Evolutionary conservation across 2,113 vertebrate species (phyloP).

Genomic region (Paraplagusia blochii): DNA sequence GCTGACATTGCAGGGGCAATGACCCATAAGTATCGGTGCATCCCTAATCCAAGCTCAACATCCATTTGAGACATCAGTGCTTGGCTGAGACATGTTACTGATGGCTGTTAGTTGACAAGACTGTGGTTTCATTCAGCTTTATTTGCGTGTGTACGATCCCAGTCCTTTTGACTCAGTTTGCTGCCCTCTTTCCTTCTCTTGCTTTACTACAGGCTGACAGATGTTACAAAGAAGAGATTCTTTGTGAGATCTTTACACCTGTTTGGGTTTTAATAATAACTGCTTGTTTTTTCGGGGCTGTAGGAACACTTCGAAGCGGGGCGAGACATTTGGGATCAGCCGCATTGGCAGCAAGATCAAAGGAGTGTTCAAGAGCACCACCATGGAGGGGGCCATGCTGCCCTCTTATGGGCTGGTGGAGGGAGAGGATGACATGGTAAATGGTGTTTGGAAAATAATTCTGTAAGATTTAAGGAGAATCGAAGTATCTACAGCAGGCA

Average conservation of each 20-base stretch:
- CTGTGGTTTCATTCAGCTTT: conserved; percentile 6
- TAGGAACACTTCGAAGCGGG: conserved; percentile 90
- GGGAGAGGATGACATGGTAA: conserved; percentile 93
- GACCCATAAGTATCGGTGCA: no score
- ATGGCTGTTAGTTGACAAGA: conserved; percentile 37
- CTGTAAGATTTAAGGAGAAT: not conserved
- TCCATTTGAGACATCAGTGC: no score
- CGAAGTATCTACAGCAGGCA: no score
- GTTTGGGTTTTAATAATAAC: no score
- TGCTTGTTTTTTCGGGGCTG: conserved; percentile 30
- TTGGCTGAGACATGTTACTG: not conserved
- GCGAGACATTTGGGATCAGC: conserved; percentile 94
- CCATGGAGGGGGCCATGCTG: conserved; percentile 96
- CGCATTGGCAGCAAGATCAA: conserved; percentile 96
- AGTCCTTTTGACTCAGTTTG: not conserved
- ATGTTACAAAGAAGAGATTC: not conserved
- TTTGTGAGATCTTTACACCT: conserved; percentile 27
- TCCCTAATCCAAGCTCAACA: no score
- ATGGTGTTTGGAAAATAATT: conserved; percentile 23
- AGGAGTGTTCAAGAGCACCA: conserved; percentile 96
- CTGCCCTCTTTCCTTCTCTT: conserved; percentile 1
- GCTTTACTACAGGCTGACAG: not conserved
- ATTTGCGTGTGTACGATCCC: conserved; percentile 9
- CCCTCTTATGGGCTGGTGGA: conserved; percentile 86
- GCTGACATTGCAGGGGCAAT: no score